Conservation (phyloP, 2,888 invertebrate species). For the Microdon myrmicae region DNA sequence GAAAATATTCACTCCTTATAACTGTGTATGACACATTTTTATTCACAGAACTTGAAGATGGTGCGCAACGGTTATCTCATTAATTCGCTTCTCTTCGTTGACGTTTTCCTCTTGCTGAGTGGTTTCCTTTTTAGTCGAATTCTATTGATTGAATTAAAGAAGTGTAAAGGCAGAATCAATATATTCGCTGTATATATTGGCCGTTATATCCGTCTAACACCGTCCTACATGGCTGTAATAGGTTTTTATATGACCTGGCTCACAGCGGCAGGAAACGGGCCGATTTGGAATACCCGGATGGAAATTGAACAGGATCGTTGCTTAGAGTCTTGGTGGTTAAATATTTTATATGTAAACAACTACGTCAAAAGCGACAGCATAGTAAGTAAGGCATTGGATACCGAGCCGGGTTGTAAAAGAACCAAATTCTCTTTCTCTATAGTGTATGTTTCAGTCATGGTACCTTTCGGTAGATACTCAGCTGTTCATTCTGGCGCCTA, state of each 20-base stretch:
- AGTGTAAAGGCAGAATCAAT: slow-evolving; percentile 73
- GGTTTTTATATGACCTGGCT: slow-evolving; percentile 80
- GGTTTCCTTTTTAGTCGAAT: slow-evolving; percentile 77
- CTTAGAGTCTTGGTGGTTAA: slow-evolving; percentile 77
- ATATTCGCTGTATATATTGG: slow-evolving; percentile 72
- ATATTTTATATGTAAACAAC: slow-evolving; percentile 79
- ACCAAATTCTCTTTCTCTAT: slow-evolving; percentile 10
- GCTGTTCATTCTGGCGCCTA: slow-evolving; percentile 74
- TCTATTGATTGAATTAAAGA: slow-evolving; percentile 75
- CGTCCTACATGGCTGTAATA: slow-evolving; percentile 78
- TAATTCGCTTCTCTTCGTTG: slow-evolving; percentile 78
- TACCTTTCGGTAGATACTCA: slow-evolving; percentile 73
- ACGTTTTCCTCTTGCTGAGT: slow-evolving; percentile 77
- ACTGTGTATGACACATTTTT: slow-evolving; percentile 17
- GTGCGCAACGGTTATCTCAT: slow-evolving; percentile 73
- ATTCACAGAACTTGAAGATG: slow-evolving; percentile 70
- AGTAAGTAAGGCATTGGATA: slow-evolving; percentile 48
- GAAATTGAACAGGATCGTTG: slow-evolving; percentile 71
- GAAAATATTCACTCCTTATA: slow-evolving; percentile 5
- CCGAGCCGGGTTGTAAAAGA: no score
- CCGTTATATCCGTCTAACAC: slow-evolving; percentile 79
- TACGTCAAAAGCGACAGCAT: slow-evolving; percentile 72
- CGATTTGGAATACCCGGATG: slow-evolving; percentile 76
- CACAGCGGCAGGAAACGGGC: slow-evolving; percentile 76
- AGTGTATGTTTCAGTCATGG: slow-evolving; percentile 72